Percentiles rank a stretch among this genome's conserved stretches.
Conservation (phyloP, 2,797 vertebrate species). For the Morelia viridis region DNA sequence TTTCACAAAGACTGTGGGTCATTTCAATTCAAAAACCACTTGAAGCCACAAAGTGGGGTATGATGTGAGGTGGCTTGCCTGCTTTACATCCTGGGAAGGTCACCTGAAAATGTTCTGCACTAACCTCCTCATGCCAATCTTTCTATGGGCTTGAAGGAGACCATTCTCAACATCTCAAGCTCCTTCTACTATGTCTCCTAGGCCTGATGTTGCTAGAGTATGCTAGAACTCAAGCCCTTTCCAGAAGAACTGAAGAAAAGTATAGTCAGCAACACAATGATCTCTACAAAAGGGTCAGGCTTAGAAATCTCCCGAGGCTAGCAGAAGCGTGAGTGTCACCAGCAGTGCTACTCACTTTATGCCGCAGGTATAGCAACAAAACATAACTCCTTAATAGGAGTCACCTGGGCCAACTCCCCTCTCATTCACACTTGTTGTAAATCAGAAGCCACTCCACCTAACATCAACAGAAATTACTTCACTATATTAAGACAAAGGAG, state of each 20-base stretch:
- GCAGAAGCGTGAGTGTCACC: not conserved
- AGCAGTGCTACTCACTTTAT: not conserved
- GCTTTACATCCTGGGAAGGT: not conserved
- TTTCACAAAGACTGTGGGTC: not conserved
- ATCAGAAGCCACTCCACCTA: conserved; percentile 14
- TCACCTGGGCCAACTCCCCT: conserved; percentile 23
- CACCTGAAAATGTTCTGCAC: too few species aligned
- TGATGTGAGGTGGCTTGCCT: not conserved
- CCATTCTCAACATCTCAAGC: too few species aligned
- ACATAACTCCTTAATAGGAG: conserved; percentile 27
- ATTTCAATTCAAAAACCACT: not conserved
- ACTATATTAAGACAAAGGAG: conserved; percentile 29
- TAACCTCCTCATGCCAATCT: not conserved
- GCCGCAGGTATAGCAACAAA: not conserved
- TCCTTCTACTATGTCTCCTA: not conserved
- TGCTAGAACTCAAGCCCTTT: not conserved
- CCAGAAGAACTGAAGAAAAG: not conserved
- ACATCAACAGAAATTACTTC: conserved; percentile 22
- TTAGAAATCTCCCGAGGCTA: too few species aligned
- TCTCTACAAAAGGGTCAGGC: not conserved
- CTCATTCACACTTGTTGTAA: conserved; percentile 27
- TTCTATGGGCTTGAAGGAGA: not conserved
- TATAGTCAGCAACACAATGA: not conserved
- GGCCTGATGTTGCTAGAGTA: not conserved
- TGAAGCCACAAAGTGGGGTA: not conserved